These are phyloP conservation scores for Tetragonula carbonaria DNA, from an alignment of 2,888 invertebrate species.

Conservation along the genomic window DNA sequence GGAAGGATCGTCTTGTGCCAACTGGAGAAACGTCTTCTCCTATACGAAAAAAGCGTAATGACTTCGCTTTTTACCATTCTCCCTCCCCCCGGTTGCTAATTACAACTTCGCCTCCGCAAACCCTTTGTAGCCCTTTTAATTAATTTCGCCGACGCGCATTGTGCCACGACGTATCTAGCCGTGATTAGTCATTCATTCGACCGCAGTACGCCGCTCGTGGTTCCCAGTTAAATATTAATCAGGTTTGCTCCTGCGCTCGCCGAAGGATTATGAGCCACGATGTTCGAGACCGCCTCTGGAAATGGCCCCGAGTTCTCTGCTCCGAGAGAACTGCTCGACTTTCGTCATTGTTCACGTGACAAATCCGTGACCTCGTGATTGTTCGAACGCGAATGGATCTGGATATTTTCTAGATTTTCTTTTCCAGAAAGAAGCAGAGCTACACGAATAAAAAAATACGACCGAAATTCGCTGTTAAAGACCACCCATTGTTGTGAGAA, in stretches of 20 bases:
- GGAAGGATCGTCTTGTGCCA: not conserved
- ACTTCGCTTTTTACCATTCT: not conserved
- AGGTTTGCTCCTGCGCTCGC: slow-evolving; percentile 5
- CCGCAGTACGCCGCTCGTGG: slow-evolving; percentile 29
- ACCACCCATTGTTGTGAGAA: no score
- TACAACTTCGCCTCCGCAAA: slow-evolving; percentile 40
- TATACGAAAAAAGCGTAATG: not conserved
- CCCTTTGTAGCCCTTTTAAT: slow-evolving; percentile 49
- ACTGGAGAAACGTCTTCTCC: not conserved
- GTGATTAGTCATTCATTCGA: slow-evolving; percentile 54
- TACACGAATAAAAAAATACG: no score
- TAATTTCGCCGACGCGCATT: slow-evolving; percentile 43
- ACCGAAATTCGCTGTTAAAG: no score
- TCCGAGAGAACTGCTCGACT: not conserved
- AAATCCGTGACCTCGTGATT: not conserved
- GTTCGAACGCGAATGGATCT: not conserved
- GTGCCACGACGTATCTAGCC: slow-evolving; percentile 27
- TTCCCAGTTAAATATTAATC: slow-evolving; percentile 54
- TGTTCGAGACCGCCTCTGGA: not conserved
- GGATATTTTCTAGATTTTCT: no score
- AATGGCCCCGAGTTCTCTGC: not conserved
- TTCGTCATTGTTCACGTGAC: not conserved
- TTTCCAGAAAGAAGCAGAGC: no score
- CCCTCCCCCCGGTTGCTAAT: slow-evolving; percentile 23
- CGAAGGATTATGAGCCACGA: slow-evolving; percentile 37